Base-by-base conservation (phyloP, 2,888 invertebrate genomes). In the Acanthosoma haemorrhoidale region DNA sequence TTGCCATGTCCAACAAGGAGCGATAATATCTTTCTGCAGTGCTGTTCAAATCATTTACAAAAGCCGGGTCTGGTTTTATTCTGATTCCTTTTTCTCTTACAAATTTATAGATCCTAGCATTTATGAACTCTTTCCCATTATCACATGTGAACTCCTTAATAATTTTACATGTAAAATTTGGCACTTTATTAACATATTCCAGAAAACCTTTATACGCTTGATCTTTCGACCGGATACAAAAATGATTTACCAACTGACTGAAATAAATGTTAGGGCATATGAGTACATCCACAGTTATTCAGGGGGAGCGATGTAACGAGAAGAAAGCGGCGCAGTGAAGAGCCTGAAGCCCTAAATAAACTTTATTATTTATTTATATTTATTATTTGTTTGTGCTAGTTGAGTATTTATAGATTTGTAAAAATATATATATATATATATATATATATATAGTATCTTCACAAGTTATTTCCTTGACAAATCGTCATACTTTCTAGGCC, bases 11-110 rank as follows among this genome's bases (percentile, higher is more conserved):
- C 16, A n/a, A 41, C 16, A 41, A 41, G 41, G 13, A 41, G 13
- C 16, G 16, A 16, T 18, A 13, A 57, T 15, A 57, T 11, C 16
- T 18, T 25, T 57, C 11, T 57, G 11, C 58, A 15, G 11, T 57
- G 13, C 8, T 6, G 21, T 57, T 57, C 16, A 57, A 57, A 18
- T 57, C 15, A 57, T 57, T 13, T 8, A 18, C 58, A 57, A 18
- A 25, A 25, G 58, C 18, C 11, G 29, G 58, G 29, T 25, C 16
- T 8, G 21, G 29, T 25, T 57, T 57, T 57, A 57, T 57, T 11
- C 11, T 57, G 13, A 57, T 57, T 13, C 58, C 58, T 18, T 57
- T 57, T 57, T 57, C 58, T 57, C 18, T 57, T 57, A n/a, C 58
- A 57, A 57, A 57, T 57, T 25, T 5, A 18, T 57, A 57, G 8